phyloP scores from a whole-genome alignment of 2,113 vertebrate species.

The Tricholaema leucomelas region DNA sequence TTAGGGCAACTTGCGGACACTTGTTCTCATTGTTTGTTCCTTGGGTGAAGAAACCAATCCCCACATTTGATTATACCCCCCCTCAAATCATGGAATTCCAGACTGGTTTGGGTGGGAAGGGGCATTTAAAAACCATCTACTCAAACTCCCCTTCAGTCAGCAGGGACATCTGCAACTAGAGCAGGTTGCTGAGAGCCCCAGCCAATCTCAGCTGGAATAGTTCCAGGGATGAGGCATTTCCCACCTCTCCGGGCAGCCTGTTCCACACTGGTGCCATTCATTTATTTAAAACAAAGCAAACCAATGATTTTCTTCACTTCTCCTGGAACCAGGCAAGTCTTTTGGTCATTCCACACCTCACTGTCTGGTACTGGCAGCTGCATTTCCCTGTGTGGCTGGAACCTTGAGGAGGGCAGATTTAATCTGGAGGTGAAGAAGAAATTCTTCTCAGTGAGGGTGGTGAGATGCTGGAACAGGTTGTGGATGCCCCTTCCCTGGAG shows the following conservation, averaged over 20 bases:
- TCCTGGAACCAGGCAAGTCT: fast-evolving
- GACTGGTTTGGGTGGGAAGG: too few species aligned
- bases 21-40: too few species aligned
- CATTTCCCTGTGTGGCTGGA: background rate
- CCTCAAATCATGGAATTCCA: too few species aligned
- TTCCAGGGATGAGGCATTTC: background rate
- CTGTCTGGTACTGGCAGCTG: fast-evolving
- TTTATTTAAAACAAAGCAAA: background rate
- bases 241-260: background rate
- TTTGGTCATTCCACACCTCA: fast-evolving
- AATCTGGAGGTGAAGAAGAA: too few species aligned
- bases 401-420: background rate
- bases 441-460: too few species aligned
- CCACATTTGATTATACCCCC: too few species aligned
- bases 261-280: background rate
- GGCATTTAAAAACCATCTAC: background rate
- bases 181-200: background rate
- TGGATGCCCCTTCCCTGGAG: too few species aligned
- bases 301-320: background rate
- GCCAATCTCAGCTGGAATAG: background rate
- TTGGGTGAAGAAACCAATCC: too few species aligned
- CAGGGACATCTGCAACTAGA: background rate
- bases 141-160: background rate
- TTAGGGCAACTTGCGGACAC: too few species aligned
- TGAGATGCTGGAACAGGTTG: too few species aligned